Conservation (phyloP, 2,113 vertebrate genomes). For the Phycodurus eques region DNA sequence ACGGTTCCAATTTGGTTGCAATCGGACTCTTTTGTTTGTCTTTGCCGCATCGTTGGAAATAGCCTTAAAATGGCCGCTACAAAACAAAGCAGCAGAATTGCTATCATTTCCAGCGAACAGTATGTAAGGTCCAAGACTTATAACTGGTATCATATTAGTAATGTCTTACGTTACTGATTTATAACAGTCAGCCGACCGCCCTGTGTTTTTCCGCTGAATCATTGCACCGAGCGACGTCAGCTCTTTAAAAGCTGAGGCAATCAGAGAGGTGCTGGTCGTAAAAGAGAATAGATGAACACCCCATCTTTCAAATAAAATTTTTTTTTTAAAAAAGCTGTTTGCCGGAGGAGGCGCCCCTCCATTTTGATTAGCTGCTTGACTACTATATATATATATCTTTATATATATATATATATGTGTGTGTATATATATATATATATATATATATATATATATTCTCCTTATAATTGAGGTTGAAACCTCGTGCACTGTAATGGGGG, state of each 20-base stretch:
- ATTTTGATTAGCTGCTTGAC: constrained; percentile 72
- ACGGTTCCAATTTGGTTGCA: no score
- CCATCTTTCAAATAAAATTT: constrained; percentile 51
- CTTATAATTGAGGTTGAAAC: constrained; percentile 73
- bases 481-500: constrained; percentile 66
- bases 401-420: constrained; percentile 36
- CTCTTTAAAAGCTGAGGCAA: constrained; percentile 64
- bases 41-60: no score
- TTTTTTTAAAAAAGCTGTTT: no score
- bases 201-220: constrained; percentile 40
- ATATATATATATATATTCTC: constrained; percentile 33
- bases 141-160: no score
- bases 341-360: constrained; percentile 59
- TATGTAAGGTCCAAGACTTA: no score
- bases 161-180: constrained; percentile 3
- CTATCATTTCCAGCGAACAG: no score
- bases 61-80: no score
- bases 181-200: constrained; percentile 38
- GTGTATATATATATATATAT: constrained; percentile 45
- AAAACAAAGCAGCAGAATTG: no score
- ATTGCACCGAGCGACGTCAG: constrained; percentile 58
- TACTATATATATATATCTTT: constrained; percentile 65
- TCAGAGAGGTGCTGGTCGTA: constrained; percentile 58
- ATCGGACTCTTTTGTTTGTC: no score
- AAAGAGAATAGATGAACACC: constrained; percentile 70